Evolutionary conservation across 2,888 invertebrate species (phyloP), one percentile per base, ranked within the genome.

Genomic region (Baronia brevicornis): DNA sequence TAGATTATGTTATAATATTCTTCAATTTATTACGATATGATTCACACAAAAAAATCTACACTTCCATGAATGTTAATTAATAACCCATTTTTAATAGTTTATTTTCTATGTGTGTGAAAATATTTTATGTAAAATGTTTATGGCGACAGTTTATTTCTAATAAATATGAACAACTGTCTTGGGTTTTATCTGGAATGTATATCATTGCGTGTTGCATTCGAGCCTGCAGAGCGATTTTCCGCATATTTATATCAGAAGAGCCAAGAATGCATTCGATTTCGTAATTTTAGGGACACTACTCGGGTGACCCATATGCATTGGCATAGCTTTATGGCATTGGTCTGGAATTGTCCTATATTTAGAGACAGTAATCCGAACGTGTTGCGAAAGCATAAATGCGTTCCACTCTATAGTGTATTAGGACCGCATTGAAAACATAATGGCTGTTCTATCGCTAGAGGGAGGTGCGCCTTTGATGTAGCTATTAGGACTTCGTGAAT

Each of bases 341-440:
- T 41, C 59, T 60, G 58, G 54, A 60, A 64, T 66, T 68, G 72
- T 53, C 71, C 74, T 78, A 79, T 71, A 73, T 79, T 69, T 78
- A 77, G 69, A 45, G n/a, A n/a, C 46, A 46, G 56, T 51, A 60
- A 60, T 53, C 56, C 50, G 54, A 48, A 52, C 56, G 51, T 59
- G 59, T 57, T 54, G 49, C 53, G 52, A 71, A 67, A 67, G 50
- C 49, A 40, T 49, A 49, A 51, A 50, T 50, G 43, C 44, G 41
- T 54, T 54, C 51, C 50, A 43, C 34, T 39, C 36, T 33, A 40
- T 28, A 37, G 34, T 36, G 35, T 38, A 37, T 43, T 40, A 38
- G 38, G 33, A 35, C 23, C 30, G 29, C 30, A 39, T 20, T 41
- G 25, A 35, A 32, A 34, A 19, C 31, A 35, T 35, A 32, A 39